These are phyloP conservation scores for Samia ricini DNA, from an alignment of 1,140 invertebrate genomes.

Conservation along the genomic window DNA sequence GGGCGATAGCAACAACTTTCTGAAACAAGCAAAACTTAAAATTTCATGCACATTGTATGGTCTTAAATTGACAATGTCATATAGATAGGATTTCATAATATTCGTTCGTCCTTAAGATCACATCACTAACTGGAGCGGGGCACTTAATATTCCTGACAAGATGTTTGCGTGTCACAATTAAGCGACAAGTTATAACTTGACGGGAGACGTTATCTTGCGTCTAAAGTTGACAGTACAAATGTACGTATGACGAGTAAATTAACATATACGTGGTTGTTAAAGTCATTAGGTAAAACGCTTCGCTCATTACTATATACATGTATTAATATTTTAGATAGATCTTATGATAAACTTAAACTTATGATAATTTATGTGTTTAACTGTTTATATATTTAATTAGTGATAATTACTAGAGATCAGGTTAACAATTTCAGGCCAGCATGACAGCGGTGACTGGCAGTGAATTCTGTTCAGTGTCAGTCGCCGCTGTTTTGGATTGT, in stretches of 20 bases:
- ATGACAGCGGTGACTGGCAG: no score
- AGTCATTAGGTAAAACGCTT: not conserved
- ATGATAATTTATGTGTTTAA: no score
- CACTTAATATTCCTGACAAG: not conserved
- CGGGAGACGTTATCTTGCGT: not conserved
- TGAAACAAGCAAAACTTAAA: no score
- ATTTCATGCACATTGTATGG: no score
- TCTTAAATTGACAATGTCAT: not conserved
- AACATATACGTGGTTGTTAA: not conserved
- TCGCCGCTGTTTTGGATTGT: no score
- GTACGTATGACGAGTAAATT: not conserved
- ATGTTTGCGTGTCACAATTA: not conserved
- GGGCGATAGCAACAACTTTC: no score
- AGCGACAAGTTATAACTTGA: slow-evolving; percentile 1
- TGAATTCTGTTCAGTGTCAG: no score
- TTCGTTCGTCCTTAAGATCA: not conserved
- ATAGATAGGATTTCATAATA: not conserved
- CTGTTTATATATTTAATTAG: not conserved
- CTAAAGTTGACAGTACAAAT: slow-evolving; percentile 1
- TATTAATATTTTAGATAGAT: not conserved
- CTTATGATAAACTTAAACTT: slow-evolving; percentile 9
- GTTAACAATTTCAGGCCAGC: no score
- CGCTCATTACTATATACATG: not conserved
- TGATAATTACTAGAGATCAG: no score
- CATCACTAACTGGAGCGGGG: not conserved